These are phyloP conservation scores for Sardina pilchardus DNA, from an alignment of 2,113 vertebrate species.

Conservation along the genomic window DNA sequence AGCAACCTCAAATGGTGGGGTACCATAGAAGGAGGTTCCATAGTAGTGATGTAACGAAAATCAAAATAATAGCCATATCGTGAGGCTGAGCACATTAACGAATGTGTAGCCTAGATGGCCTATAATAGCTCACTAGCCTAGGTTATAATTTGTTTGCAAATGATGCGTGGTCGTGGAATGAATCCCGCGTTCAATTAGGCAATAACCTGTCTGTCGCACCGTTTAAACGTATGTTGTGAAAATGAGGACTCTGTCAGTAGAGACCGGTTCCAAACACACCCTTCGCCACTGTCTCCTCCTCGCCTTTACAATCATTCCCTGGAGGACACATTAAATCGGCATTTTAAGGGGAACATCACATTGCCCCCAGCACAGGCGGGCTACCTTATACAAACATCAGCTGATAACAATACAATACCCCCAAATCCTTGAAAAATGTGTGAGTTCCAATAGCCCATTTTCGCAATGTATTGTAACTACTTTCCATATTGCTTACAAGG, in stretches of 20 bases:
- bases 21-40: conserved; percentile 17
- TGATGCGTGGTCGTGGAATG: background rate
- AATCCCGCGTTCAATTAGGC: conserved; percentile 4
- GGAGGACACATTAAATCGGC: background rate
- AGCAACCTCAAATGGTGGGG: conserved; percentile 22
- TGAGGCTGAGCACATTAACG: background rate
- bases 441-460: background rate
- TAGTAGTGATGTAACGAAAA: conserved; percentile 20
- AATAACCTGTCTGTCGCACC: background rate
- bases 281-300: conserved; percentile 9
- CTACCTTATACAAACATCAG: background rate
- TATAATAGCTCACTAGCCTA: background rate
- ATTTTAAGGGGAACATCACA: conserved; percentile 8
- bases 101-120: background rate
- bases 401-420: background rate
- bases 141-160: background rate
- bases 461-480: background rate
- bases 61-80: background rate
- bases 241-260: background rate
- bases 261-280: background rate
- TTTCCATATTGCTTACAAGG: background rate
- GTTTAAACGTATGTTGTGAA: conserved; percentile 11
- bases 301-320: background rate
- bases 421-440: background rate
- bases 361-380: background rate